phyloP scores from a whole-genome alignment of 2,797 vertebrate species.

The Clarias pachynema region DNA sequence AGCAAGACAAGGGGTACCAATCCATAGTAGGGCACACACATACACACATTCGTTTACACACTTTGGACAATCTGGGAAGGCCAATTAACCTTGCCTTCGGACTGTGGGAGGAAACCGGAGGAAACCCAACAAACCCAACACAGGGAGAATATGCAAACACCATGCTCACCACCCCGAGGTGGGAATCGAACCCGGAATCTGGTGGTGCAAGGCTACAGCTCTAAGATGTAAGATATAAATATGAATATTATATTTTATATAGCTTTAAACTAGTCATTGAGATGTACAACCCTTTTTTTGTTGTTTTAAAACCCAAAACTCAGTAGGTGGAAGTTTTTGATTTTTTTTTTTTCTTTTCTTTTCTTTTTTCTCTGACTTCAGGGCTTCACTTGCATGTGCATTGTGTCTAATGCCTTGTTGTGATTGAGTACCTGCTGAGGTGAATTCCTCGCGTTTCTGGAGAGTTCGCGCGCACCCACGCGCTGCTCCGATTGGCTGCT shows the following conservation, averaged over 20 bases:
- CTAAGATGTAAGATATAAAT: no score
- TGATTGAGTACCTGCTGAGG: background rate
- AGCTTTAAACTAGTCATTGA: background rate
- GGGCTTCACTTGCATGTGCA: background rate
- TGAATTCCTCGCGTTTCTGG: conserved; percentile 14
- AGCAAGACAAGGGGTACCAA: no score
- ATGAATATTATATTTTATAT: background rate
- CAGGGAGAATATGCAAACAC: no score
- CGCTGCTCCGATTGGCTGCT: conserved; percentile 39
- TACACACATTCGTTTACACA: no score
- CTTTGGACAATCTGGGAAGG: no score
- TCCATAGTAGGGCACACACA: no score
- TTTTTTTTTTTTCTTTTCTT: background rate
- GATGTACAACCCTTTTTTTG: background rate
- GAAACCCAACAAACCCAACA: no score
- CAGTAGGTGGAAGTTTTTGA: background rate
- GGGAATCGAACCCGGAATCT: no score
- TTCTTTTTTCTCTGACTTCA: background rate
- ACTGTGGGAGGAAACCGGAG: no score
- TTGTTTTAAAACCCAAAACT: background rate
- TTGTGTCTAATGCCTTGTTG: background rate
- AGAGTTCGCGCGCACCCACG: conserved; percentile 22
- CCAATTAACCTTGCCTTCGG: no score
- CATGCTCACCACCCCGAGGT: no score
- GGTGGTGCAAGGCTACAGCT: no score